A percentile compares a stretch with the other conserved stretches of the same genome.
These are phyloP conservation scores for Oryzias celebensis DNA, from an alignment of 2,113 vertebrate species.

Conservation along the genomic window DNA sequence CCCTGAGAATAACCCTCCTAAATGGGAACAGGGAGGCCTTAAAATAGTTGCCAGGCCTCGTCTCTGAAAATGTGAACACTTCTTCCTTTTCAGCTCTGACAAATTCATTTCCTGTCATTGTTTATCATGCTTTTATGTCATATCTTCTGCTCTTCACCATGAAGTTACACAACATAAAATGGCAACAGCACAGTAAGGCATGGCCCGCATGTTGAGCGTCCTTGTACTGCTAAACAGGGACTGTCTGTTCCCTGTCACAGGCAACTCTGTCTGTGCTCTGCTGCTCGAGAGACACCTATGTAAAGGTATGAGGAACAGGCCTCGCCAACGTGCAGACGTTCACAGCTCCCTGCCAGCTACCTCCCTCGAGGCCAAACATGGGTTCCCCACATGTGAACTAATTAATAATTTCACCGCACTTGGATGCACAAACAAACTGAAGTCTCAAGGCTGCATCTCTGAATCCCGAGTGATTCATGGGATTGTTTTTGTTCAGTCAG, in stretches of 20 bases:
- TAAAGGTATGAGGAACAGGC: constrained; percentile 39
- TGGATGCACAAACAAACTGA: constrained; percentile 71
- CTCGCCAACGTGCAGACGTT: constrained; percentile 49
- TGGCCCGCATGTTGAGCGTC: constrained; percentile 39
- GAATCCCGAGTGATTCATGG: constrained; percentile 73
- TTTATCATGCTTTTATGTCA: constrained; percentile 17
- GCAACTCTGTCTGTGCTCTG: constrained; percentile 18
- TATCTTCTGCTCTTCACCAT: constrained; percentile 16
- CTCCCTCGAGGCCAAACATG: constrained; percentile 53
- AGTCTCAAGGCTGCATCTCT: constrained; percentile 70
- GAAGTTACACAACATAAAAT: constrained; percentile 48
- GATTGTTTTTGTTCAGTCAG: constrained; percentile 78
- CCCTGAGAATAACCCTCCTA: constrained; percentile 60
- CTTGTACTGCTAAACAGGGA: constrained; percentile 43
- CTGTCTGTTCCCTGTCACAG: constrained; percentile 47
- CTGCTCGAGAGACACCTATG: constrained; percentile 22
- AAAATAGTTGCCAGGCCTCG: constrained; percentile 48
- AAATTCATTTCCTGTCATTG: constrained; percentile 57
- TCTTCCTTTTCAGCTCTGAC: constrained; percentile 44
- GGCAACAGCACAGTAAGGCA: constrained; percentile 34
- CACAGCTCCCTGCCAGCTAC: constrained; percentile 52
- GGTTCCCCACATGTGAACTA: constrained; percentile 68
- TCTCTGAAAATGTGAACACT: constrained; percentile 41
- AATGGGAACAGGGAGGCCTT: constrained; percentile 53
- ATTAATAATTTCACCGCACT: constrained; percentile 71